phyloP scores from a whole-genome alignment of 2,113 vertebrate genomes.

The Cyprinodon tularosa region DNA sequence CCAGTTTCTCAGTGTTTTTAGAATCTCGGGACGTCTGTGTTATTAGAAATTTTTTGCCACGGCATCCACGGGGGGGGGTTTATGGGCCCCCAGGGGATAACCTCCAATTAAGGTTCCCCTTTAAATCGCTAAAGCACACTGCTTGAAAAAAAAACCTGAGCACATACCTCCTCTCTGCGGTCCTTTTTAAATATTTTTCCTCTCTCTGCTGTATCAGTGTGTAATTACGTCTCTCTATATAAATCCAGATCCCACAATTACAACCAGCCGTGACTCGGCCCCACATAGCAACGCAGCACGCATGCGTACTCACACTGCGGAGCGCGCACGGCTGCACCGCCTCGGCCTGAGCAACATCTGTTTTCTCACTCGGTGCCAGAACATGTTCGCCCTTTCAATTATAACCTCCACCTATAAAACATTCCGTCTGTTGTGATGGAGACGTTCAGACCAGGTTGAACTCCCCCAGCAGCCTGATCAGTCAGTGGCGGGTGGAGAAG shows the following conservation, averaged over 20 bases:
- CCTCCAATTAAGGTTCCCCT: conserved; percentile 66
- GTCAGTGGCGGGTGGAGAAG: no score
- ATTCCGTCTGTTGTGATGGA: neutral
- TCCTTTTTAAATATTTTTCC: conserved; percentile 46
- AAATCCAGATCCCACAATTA: conserved; percentile 78
- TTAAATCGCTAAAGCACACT: conserved; percentile 46
- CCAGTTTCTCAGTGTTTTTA: no score
- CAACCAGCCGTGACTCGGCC: conserved; percentile 54
- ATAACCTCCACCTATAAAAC: conserved; percentile 73
- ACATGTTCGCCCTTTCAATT: conserved; percentile 78
- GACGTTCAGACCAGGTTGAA: neutral
- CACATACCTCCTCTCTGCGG: conserved; percentile 12
- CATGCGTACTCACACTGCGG: conserved; percentile 9
- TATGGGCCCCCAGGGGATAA: no score
- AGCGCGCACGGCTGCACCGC: conserved; percentile 22
- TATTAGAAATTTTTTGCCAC: neutral
- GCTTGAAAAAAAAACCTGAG: conserved; percentile 65
- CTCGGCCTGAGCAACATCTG: conserved; percentile 73
- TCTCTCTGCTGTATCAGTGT: conserved; percentile 53
- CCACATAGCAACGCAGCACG: conserved; percentile 20
- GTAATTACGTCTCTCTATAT: conserved; percentile 75
- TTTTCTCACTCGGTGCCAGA: conserved; percentile 71
- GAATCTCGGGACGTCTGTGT: neutral
- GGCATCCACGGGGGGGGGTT: no score
- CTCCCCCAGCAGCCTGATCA: neutral